Evolutionary conservation across 2,888 invertebrate genomes (phyloP), one percentile per base, ranked within the genome.

Genomic region (Lasioglossum oenotherae): DNA sequence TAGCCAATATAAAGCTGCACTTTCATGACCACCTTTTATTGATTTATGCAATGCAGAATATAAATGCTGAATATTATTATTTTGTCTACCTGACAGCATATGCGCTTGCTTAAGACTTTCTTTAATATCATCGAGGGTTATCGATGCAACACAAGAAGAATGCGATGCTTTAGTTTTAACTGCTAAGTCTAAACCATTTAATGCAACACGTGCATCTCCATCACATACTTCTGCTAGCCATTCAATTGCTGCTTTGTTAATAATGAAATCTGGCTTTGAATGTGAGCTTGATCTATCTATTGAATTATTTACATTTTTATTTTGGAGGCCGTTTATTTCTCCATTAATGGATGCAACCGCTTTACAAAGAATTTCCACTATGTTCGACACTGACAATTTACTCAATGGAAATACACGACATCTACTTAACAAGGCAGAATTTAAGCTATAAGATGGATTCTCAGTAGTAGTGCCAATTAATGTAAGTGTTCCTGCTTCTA

Each of bases 391-490:
- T 74, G 96, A 93, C 71, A 98, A 95, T 95, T 98, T 98, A 88
- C 97, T 96, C 93, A 97, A 95, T 4, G 97, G 96, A 88, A 98
- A 96, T 27, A 98, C 97, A 89, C 97, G 96, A 92, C 98, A 98
- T 64, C 98, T 96, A 92, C 98, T 98, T n/a, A 98, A 95, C n/a
- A 98, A 94, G 0, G 98, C 98, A 91, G 96, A 97, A 95, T 98
- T 98, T 69, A 98, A 96, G 90, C 97, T 97, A 94, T 98, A 98
- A 4, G 98, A 98, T 14, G 98, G 98, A 94, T 98, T 98, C 94
- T 98, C 98, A 75, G 98, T 98, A 0, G 98, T 98, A 0, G 98
- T 98, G 41, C 98, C 98, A 81, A 98, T 96, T 81, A 98, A 95
- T 74, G 96, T 96, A 67, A 98, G 97, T 49, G 97, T 97, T 0